Conservation (phyloP, 2,113 vertebrate genomes). For the Chrysemys picta region DNA sequence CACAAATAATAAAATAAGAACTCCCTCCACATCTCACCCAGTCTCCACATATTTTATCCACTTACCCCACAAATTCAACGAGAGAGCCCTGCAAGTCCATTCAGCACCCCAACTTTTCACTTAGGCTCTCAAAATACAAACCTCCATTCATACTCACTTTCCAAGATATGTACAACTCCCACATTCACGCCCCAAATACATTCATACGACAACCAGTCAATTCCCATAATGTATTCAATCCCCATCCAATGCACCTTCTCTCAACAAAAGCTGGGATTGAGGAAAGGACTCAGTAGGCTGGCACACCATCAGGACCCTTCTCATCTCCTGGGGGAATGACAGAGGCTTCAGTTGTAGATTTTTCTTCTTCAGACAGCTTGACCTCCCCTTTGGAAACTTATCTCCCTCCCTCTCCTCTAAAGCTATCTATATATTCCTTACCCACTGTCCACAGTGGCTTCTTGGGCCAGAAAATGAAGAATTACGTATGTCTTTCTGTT, state of each 20-base stretch:
- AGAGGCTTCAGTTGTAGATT: background rate
- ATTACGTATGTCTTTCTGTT: background rate
- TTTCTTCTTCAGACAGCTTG: background rate
- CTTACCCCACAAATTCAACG: background rate
- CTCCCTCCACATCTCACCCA: background rate
- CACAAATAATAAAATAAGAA: background rate
- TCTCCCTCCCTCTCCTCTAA: background rate
- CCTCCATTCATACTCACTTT: background rate
- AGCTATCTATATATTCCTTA: background rate
- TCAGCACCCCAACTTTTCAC: background rate
- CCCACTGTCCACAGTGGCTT: background rate
- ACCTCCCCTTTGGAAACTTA: background rate
- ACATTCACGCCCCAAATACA: background rate
- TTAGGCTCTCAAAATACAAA: background rate
- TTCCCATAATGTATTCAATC: background rate
- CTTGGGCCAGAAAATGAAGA: background rate
- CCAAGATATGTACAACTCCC: background rate
- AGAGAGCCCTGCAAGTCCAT: background rate
- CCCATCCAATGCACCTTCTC: background rate
- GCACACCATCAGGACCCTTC: background rate
- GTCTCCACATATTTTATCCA: background rate
- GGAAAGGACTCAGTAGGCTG: background rate
- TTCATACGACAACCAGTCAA: background rate
- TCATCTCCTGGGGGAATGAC: background rate
- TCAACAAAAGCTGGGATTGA: background rate